A percentile compares a stretch with the other conserved stretches of the same genome.
These are phyloP conservation scores for Poecilus cupreus DNA, from an alignment of 2,888 invertebrate genomes.

Conservation along the genomic window DNA sequence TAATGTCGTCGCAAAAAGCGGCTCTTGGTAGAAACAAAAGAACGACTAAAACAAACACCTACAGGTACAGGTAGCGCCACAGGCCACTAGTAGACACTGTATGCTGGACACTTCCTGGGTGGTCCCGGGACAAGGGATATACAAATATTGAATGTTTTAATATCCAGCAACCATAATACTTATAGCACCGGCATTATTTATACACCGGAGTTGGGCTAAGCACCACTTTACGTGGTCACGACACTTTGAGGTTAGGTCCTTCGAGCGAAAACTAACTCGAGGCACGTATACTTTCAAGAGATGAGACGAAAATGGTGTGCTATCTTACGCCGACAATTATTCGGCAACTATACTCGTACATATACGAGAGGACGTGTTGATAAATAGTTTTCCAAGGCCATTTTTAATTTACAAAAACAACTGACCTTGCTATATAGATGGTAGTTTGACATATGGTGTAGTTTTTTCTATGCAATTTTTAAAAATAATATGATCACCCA, in stretches of 20 bases:
- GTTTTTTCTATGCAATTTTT: too few relatives aligned
- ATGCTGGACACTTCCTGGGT: slow-evolving; percentile 40
- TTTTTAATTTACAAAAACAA: too few relatives aligned
- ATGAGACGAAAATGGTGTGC: not conserved
- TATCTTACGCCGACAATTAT: too few relatives aligned
- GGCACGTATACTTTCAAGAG: not conserved
- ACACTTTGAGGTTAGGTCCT: not conserved
- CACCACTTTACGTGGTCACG: slow-evolving; percentile 15
- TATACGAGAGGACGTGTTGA: too few relatives aligned
- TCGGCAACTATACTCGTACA: too few relatives aligned
- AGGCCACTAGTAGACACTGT: too few relatives aligned
- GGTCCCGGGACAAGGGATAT: slow-evolving; percentile 61
- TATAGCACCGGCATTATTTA: slow-evolving; percentile 57
- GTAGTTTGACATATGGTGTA: too few relatives aligned
- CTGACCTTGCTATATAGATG: too few relatives aligned
- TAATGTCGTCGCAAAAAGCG: too few relatives aligned
- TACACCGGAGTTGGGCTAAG: slow-evolving; percentile 20
- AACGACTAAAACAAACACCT: not conserved
- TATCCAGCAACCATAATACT: slow-evolving; percentile 62
- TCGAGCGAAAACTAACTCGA: not conserved
- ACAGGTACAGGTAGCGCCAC: slow-evolving; percentile 10
- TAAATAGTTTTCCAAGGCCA: too few relatives aligned
- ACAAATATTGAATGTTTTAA: slow-evolving; percentile 67
- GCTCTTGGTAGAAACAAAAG: slow-evolving; percentile 8
- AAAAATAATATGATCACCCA: too few relatives aligned